Base-by-base conservation (phyloP, 2,888 invertebrate genomes). In the Isoperla grammatica region DNA sequence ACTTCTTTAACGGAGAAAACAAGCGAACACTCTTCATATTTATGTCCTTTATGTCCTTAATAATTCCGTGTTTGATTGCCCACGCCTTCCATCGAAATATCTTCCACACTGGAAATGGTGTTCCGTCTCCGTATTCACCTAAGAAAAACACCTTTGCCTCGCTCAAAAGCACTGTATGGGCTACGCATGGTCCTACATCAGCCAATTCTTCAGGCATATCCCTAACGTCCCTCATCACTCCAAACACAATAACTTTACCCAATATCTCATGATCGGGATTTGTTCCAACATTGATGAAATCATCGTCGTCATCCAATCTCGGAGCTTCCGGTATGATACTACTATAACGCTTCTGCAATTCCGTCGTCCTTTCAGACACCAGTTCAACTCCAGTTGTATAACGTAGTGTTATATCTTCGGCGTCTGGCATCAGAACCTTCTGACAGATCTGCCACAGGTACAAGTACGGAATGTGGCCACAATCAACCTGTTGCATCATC, bases 401-500 rank as follows among this genome's bases (percentile, higher is more conserved):
- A 9, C 53, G 1, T 37, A n/a, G 12, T 1, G 13, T 29, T 3
- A 29, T 42, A 6, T 59, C 59, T 2, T 49, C 20, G 1, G 15
- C 37, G 6, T 56, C 42, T 11, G 37, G 11, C 43, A 60, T 40
- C 20, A 60, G 17, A 11, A 56, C 22, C 45, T 60, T 60, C 42
- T 60, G 60, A 17, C 48, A 56, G 9, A 60, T 29, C 12, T 17
- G 8, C 60, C 60, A 60, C 3, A 50, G 9, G 23, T 48, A 29
- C 11, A 54, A 54, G 37, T 19, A 5, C 2, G 37, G 39, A 2
- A 45, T 53, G 6, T 19, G 19, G 20, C 11, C 0, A 17, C 54
- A 55, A 20, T 46, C 46, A 12, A 59, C 17, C 13, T 37, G 40
- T 9, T 45, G 43, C 19, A 45, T 35, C n/a, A 57, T 61, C 75